Percentiles rank a stretch among this genome's conserved stretches.
Conservation (phyloP, 2,888 invertebrate genomes). For the Pterostichus niger region DNA sequence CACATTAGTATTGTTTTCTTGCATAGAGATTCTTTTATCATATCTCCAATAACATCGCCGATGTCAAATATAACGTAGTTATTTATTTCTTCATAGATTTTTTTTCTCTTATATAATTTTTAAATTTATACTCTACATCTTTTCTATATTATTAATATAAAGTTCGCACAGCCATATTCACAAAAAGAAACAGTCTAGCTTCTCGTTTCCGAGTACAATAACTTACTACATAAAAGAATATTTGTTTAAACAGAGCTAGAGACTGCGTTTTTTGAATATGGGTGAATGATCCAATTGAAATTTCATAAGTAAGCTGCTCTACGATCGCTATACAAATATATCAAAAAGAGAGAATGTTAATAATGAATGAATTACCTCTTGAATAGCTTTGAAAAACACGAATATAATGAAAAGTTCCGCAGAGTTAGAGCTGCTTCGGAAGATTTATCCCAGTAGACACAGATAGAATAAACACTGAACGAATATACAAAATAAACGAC, state of each 20-base stretch:
- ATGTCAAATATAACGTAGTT: constrained; percentile 26
- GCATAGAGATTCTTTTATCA: constrained; percentile 54
- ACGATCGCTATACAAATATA: constrained; percentile 65
- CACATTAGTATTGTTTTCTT: constrained; percentile 57
- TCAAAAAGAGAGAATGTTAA: constrained; percentile 57
- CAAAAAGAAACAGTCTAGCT: constrained; percentile 64
- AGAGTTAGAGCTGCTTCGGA: constrained; percentile 43
- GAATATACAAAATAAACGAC: constrained; percentile 40
- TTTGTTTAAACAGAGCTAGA: constrained; percentile 61
- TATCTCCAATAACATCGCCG: constrained; percentile 40
- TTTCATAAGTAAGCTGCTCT: constrained; percentile 58
- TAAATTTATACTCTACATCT: constrained; percentile 59
- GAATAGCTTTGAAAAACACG: constrained; percentile 45
- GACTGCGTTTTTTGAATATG: constrained; percentile 65
- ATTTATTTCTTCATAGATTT: constrained; percentile 36
- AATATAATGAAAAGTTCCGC: constrained; percentile 25
- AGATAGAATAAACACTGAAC: constrained; percentile 20
- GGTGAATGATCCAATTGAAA: constrained; percentile 44
- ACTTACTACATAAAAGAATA: constrained; percentile 58
- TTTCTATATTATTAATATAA: constrained; percentile 61
- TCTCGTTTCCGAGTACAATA: constrained; percentile 58
- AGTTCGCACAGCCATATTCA: constrained; percentile 67
- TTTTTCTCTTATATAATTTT: constrained; percentile 56
- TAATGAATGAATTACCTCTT: constrained; percentile 43
- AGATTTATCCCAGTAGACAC: constrained; percentile 54